Percentiles rank a stretch among this genome's conserved stretches.
phyloP scores from a whole-genome alignment of 2,888 invertebrate genomes.

The Neoitamus cyanurus region DNA sequence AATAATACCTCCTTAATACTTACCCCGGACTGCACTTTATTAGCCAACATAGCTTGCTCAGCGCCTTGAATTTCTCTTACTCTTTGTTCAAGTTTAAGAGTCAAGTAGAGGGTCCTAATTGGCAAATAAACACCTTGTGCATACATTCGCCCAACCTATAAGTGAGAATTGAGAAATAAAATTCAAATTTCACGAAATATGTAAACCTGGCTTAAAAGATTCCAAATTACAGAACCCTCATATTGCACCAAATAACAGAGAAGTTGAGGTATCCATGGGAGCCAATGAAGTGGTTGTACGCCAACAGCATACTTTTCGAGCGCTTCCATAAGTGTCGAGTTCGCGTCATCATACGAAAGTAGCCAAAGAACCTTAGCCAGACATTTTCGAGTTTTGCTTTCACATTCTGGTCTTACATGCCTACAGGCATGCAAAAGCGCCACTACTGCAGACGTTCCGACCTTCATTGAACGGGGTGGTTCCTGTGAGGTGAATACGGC shows the following conservation, averaged over 20 bases:
- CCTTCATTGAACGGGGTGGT: conserved; percentile 75
- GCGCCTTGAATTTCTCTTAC: conserved; percentile 86
- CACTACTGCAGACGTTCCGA: conserved; percentile 90
- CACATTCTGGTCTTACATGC: conserved; percentile 79
- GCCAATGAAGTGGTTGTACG: conserved; percentile 94
- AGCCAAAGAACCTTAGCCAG: conserved; percentile 96
- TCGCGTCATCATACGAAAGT: conserved; percentile 91
- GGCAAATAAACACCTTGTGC: conserved; percentile 99
- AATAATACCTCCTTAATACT: no score
- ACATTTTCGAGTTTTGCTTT: conserved; percentile 94
- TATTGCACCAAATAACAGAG: conserved; percentile 91
- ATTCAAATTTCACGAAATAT: conserved; percentile 58
- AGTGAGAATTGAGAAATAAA: conserved; percentile 4
- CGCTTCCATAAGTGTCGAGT: conserved; percentile 82
- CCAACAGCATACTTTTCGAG: conserved; percentile 94
- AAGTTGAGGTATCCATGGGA: conserved; percentile 97
- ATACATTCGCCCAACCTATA: conserved; percentile 87
- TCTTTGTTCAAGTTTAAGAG: conserved; percentile 88
- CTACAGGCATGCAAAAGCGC: conserved; percentile 96
- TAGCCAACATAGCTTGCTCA: conserved; percentile 68
- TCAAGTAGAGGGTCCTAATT: conserved; percentile 91
- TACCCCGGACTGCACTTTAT: conserved; percentile 63
- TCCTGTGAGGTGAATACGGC: conserved; percentile 84
- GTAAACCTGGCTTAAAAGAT: conserved; percentile 81
- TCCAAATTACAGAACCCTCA: conserved; percentile 90